Evolutionary conservation across 1,140 invertebrate species (phyloP).

Genomic region (Paracyclopina nana): DNA sequence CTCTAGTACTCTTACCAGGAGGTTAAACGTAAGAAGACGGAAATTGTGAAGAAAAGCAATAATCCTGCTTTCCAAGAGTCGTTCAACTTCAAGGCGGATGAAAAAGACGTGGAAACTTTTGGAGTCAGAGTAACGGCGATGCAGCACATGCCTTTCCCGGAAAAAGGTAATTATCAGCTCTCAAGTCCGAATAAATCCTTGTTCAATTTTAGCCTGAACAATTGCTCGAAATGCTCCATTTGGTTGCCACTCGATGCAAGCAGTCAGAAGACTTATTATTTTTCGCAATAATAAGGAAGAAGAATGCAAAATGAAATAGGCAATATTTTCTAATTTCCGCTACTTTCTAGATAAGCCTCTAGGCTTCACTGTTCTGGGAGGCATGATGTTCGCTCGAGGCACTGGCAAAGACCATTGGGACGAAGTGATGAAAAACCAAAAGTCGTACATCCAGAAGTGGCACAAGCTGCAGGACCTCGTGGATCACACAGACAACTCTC

Average conservation of each 20-base stretch:
- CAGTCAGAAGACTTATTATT: too few species aligned
- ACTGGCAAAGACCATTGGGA: slow-evolving; percentile 3
- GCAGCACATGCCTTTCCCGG: not conserved
- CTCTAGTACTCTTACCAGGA: not conserved
- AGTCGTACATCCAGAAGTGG: not conserved
- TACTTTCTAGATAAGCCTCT: not conserved
- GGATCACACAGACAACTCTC: too few species aligned
- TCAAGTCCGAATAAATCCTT: too few species aligned
- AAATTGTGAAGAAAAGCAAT: not conserved
- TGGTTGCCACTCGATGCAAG: too few species aligned
- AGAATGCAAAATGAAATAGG: too few species aligned
- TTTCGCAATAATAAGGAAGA: too few species aligned
- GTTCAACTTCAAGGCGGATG: not conserved
- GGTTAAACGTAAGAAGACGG: not conserved
- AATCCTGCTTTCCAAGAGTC: not conserved
- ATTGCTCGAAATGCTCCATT: too few species aligned
- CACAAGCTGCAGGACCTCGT: not conserved
- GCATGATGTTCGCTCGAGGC: not conserved
- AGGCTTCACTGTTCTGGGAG: not conserved
- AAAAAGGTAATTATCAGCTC: slow-evolving; percentile 1
- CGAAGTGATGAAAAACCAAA: not conserved
- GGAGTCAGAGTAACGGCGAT: not conserved
- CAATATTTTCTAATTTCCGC: too few species aligned
- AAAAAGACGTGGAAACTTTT: not conserved
- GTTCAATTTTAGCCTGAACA: too few species aligned